Percentiles rank a stretch among this genome's conserved stretches.
phyloP scores from a whole-genome alignment of 2,888 invertebrate genomes.

The Ischnus inquisitorius region DNA sequence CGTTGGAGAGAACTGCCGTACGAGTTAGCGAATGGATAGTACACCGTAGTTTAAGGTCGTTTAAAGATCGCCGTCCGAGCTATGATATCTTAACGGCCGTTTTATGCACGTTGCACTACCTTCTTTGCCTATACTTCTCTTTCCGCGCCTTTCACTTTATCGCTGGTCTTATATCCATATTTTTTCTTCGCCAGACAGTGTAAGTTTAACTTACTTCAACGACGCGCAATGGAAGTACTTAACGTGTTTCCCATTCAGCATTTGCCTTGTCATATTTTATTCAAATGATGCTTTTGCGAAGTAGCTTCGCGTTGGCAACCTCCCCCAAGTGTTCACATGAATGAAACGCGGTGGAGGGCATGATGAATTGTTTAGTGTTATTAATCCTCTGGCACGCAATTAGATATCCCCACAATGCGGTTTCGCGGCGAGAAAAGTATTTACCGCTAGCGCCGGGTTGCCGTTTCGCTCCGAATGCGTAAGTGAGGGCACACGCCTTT shows the following conservation, averaged over 20 bases:
- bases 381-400: not conserved
- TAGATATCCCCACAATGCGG: no score
- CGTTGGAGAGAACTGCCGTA: not conserved
- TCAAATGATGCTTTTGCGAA: not conserved
- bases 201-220: constrained; percentile 12
- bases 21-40: not conserved
- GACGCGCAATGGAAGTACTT: not conserved
- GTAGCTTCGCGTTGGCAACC: not conserved
- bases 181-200: constrained; percentile 4
- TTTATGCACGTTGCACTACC: constrained; percentile 1
- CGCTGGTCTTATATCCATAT: not conserved
- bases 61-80: not conserved
- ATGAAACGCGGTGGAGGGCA: not conserved
- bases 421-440: no score
- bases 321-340: not conserved
- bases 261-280: not conserved
- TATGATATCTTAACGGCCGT: constrained; percentile 6
- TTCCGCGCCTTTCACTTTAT: not conserved
- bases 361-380: not conserved
- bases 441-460: no score
- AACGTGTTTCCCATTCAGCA: not conserved
- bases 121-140: not conserved
- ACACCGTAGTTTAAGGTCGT: not conserved
- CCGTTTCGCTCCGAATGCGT: no score
- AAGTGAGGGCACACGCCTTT: no score